A percentile compares a stretch with the other conserved stretches of the same genome.
phyloP scores from a whole-genome alignment of 2,888 invertebrate species.

The Patella pellucida region DNA sequence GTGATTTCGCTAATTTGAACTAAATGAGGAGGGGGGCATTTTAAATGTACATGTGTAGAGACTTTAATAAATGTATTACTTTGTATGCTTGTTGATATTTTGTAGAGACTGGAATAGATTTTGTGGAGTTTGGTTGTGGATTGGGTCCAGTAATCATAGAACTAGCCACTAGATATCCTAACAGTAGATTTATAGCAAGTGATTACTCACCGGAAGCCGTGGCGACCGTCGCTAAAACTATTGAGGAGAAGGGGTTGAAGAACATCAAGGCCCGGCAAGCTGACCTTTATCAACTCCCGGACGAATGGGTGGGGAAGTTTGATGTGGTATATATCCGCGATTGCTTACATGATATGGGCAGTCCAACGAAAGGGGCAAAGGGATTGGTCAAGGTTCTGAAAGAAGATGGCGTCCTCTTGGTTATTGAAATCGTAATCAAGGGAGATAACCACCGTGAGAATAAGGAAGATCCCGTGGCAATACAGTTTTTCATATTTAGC shows the following conservation, averaged over 20 bases:
- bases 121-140: background rate
- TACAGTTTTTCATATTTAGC: background rate
- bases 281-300: background rate
- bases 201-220: background rate
- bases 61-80: too few species aligned
- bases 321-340: background rate
- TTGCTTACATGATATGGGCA: background rate
- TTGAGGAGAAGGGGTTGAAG: background rate
- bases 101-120: background rate
- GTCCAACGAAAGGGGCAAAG: background rate
- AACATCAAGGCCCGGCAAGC: background rate
- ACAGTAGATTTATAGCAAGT: background rate
- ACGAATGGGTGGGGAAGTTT: background rate
- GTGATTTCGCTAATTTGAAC: too few species aligned
- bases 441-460: background rate
- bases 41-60: too few species aligned
- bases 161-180: background rate
- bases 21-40: too few species aligned
- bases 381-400: background rate
- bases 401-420: background rate
- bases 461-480: background rate
- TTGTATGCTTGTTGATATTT: background rate
- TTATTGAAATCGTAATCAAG: background rate
- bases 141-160: background rate
- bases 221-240: background rate